A percentile compares a stretch with the other conserved stretches of the same genome.
phyloP scores from a whole-genome alignment of 1,140 invertebrate species.

The Tetragonula clypearis region DNA sequence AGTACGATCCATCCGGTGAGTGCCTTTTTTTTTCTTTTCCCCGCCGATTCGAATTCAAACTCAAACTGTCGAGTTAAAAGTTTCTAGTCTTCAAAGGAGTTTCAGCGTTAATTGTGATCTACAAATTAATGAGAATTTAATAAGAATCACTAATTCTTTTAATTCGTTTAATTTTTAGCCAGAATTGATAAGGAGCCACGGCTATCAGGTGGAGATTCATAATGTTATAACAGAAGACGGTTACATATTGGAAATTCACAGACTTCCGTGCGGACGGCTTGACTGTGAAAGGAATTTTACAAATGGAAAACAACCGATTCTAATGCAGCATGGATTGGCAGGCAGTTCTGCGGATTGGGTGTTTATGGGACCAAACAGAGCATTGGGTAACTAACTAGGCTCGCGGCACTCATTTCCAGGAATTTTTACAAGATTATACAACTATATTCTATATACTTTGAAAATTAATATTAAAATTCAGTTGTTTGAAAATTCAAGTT shows the following conservation, averaged over 20 bases:
- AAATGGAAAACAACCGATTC: constrained; percentile 83
- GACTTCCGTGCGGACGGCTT: constrained; percentile 83
- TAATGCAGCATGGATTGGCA: constrained; percentile 89
- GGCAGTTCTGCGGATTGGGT: constrained; percentile 89
- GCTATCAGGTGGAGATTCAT: constrained; percentile 87
- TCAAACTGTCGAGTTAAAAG: background rate
- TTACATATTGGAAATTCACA: constrained; percentile 84
- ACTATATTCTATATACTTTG: too few relatives aligned
- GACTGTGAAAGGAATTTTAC: constrained; percentile 60
- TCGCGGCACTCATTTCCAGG: too few relatives aligned
- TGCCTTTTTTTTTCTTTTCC: too few relatives aligned
- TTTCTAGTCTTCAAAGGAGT: background rate
- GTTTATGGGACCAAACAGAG: constrained; percentile 84
- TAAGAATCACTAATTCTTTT: constrained; percentile 54
- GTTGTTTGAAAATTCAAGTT: too few relatives aligned
- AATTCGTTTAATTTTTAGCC: constrained; percentile 81
- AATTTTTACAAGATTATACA: too few relatives aligned
- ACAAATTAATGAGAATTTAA: background rate
- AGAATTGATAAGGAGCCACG: constrained; percentile 83
- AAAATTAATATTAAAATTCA: too few relatives aligned
- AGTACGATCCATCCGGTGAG: too few relatives aligned
- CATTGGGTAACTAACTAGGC: constrained; percentile 82
- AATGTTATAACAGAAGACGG: constrained; percentile 83
- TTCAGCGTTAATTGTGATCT: background rate
- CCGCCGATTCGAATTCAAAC: background rate